Conservation (phyloP, 2,113 vertebrate genomes). For the Hemibagrus wyckioides region DNA sequence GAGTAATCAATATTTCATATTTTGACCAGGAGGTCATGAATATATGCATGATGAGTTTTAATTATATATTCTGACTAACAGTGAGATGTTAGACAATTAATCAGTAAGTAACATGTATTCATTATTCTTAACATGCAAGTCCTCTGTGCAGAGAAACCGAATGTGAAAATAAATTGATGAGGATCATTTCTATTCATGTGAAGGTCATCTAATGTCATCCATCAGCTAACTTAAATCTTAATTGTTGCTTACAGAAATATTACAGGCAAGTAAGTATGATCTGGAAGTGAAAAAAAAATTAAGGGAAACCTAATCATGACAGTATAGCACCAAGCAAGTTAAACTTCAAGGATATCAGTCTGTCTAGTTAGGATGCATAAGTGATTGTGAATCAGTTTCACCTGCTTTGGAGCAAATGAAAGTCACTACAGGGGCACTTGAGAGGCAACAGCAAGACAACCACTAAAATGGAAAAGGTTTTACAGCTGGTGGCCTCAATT, state of each 20-base stretch:
- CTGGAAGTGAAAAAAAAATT: background rate
- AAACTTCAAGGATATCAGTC: too few relatives aligned
- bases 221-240: background rate
- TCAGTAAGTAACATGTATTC: background rate
- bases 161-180: background rate
- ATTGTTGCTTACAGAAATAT: background rate
- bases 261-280: background rate
- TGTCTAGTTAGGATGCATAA: too few relatives aligned
- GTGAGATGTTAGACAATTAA: background rate
- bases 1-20: constrained; percentile 27
- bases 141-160: background rate
- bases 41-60: background rate
- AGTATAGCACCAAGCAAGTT: too few relatives aligned
- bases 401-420: too few relatives aligned
- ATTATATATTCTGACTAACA: background rate
- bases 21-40: background rate
- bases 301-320: too few relatives aligned
- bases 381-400: too few relatives aligned
- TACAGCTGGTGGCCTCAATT: too few relatives aligned
- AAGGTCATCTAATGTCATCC: background rate
- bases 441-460: too few relatives aligned
- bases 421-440: too few relatives aligned
- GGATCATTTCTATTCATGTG: background rate
- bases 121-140: background rate
- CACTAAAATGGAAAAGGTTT: too few relatives aligned